Conservation (phyloP, 2,113 vertebrate genomes). For the Nerophis lumbriciformis region DNA sequence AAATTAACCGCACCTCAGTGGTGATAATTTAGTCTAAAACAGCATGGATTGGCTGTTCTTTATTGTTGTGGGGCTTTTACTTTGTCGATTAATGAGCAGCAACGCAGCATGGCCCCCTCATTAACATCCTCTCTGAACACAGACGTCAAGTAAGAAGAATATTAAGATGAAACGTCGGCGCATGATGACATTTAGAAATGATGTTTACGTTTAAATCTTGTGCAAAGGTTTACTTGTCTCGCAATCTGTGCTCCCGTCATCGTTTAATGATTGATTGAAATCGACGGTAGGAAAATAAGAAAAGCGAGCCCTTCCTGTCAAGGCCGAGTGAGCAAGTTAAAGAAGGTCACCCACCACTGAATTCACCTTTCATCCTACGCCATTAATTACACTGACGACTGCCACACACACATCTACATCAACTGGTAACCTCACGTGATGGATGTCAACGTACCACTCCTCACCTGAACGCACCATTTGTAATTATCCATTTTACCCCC, state of each 20-base stretch:
- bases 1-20: slow-evolving; percentile 26
- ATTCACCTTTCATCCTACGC: slow-evolving; percentile 47
- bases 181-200: neutral
- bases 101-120: slow-evolving; percentile 10
- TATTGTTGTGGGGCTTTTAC: slow-evolving; percentile 12
- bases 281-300: slow-evolving; percentile 52
- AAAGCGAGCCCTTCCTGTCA: slow-evolving; percentile 46
- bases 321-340: slow-evolving; percentile 49
- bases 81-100: slow-evolving; percentile 16
- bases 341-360: slow-evolving; percentile 56
- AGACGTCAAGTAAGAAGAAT: neutral
- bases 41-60: slow-evolving; percentile 9
- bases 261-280: slow-evolving; percentile 39
- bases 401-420: neutral
- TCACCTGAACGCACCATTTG: neutral
- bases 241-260: slow-evolving; percentile 6
- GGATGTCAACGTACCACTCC: slow-evolving; percentile 1
- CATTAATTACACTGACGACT: slow-evolving; percentile 52
- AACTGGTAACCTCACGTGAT: slow-evolving; percentile 4
- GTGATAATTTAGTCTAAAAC: slow-evolving; percentile 39
- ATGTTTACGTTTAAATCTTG: slow-evolving; percentile 5
- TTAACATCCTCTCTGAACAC: slow-evolving; percentile 6
- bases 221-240: slow-evolving; percentile 7
- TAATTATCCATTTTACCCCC: neutral
- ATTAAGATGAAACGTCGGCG: neutral